A percentile compares a stretch with the other conserved stretches of the same genome.
Conservation (phyloP, 2,888 invertebrate genomes). For the Perithous albicinctus region DNA sequence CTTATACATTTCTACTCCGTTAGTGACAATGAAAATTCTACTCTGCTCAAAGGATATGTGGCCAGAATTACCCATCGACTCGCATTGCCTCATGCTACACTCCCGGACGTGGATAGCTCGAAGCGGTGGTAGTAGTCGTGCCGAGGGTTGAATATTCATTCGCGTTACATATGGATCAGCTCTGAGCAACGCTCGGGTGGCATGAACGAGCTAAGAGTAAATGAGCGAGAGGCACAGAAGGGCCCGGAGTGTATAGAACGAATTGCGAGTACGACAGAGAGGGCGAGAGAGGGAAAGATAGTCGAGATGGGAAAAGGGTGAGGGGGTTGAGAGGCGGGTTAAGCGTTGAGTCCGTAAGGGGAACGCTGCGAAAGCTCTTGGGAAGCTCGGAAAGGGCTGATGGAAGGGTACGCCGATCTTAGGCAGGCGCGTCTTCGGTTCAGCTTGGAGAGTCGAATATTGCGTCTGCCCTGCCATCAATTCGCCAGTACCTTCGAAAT, state of each 20-base stretch:
- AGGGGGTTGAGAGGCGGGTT: too few relatives aligned
- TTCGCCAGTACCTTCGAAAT: conserved; percentile 50
- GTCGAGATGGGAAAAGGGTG: conserved; percentile 50
- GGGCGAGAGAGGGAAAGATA: too few relatives aligned
- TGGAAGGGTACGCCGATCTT: conserved; percentile 34
- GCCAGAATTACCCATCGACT: conserved; percentile 12
- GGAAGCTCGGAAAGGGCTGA: conserved; percentile 41
- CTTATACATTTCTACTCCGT: too few relatives aligned
- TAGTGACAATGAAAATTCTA: neutral
- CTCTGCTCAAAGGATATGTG: neutral
- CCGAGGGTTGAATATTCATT: conserved; percentile 84
- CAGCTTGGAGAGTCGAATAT: conserved; percentile 56
- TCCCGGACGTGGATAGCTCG: conserved; percentile 35
- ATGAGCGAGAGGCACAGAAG: conserved; percentile 32
- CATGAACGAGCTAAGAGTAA: conserved; percentile 66
- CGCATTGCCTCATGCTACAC: conserved; percentile 5
- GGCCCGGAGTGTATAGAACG: conserved; percentile 39
- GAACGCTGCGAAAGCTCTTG: conserved; percentile 29
- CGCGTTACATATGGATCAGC: conserved; percentile 84
- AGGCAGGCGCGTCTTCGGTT: conserved; percentile 42
- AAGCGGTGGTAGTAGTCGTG: conserved; percentile 70
- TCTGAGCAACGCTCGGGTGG: conserved; percentile 72
- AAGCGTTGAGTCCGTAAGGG: conserved; percentile 39
- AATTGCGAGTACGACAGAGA: conserved; percentile 54
- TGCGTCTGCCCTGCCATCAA: conserved; percentile 68